Percentiles rank a stretch among this genome's conserved stretches.
These are phyloP conservation scores for Rhorus exstirpatorius DNA, from an alignment of 2,888 invertebrate genomes.

Conservation along the genomic window DNA sequence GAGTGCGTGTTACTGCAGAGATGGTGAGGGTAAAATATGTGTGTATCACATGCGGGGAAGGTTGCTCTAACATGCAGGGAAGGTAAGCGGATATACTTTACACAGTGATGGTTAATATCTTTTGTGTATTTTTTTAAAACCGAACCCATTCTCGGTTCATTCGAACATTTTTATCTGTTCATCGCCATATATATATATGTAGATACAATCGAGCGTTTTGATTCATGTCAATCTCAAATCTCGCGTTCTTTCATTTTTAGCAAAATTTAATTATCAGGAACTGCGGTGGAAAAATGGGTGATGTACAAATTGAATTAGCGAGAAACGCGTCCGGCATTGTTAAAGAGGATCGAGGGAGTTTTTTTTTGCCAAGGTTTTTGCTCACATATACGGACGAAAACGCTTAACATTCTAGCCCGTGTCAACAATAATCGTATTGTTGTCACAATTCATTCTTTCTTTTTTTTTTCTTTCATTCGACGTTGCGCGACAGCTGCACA, in stretches of 20 bases:
- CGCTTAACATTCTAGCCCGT: constrained; percentile 34
- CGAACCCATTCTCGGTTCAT: too few species aligned
- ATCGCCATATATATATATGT: constrained; percentile 1
- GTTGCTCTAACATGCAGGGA: too few species aligned
- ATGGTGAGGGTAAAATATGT: background rate
- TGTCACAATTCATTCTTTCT: constrained; percentile 61
- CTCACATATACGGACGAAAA: background rate
- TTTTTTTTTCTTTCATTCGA: constrained; percentile 46
- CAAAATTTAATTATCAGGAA: constrained; percentile 39
- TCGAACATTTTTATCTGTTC: constrained; percentile 5
- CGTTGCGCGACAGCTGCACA: constrained; percentile 45
- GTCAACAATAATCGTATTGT: constrained; percentile 74
- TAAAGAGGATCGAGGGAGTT: constrained; percentile 35
- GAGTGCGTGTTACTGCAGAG: background rate
- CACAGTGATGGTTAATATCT: too few species aligned
- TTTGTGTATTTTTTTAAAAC: too few species aligned
- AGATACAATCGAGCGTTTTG: constrained; percentile 1
- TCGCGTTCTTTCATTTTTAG: constrained; percentile 13
- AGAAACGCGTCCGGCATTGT: constrained; percentile 41
- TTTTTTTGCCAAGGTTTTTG: constrained; percentile 18
- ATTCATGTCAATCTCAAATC: constrained; percentile 9
- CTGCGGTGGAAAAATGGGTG: constrained; percentile 29
- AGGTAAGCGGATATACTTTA: too few species aligned
- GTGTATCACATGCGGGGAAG: too few species aligned
- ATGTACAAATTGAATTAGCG: constrained; percentile 58